A percentile compares a stretch with the other conserved stretches of the same genome.
Evolutionary conservation across 2,888 invertebrate species (phyloP).

Genomic region (Tinea semifulvella): DNA sequence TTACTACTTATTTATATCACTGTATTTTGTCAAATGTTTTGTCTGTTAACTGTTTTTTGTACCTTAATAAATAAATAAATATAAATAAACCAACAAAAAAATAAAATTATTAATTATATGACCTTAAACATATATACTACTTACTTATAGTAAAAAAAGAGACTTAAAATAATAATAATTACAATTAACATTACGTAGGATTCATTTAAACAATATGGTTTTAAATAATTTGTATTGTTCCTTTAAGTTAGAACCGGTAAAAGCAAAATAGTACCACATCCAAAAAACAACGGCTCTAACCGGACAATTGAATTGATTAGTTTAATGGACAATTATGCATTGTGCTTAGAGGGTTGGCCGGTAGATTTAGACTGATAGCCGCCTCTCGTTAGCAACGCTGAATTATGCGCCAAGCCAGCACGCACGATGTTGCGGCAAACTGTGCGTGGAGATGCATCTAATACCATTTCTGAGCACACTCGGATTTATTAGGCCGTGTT

Average conservation of each 20-base stretch:
- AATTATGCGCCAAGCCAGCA: conserved; percentile 23
- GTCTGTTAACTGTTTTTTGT: no score
- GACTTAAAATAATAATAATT: no score
- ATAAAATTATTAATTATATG: not conserved
- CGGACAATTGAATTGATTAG: conserved; percentile 17
- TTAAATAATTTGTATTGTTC: no score
- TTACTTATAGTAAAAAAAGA: no score
- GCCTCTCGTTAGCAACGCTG: conserved; percentile 26
- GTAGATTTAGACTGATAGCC: conserved; percentile 45
- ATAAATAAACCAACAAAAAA: not conserved
- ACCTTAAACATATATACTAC: not conserved
- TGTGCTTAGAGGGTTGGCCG: conserved; percentile 31
- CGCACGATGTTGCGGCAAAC: conserved; percentile 21
- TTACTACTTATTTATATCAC: no score
- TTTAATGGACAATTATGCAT: conserved; percentile 47
- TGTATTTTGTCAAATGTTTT: no score
- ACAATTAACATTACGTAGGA: no score
- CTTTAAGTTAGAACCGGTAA: no score
- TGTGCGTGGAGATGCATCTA: conserved; percentile 7
- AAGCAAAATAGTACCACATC: conserved; percentile 12
- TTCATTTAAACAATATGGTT: no score
- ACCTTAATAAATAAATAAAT: no score
- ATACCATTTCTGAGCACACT: conserved; percentile 12
- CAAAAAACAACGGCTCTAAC: not conserved
- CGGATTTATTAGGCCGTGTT: conserved; percentile 9